Evolutionary conservation across 2,797 vertebrate genomes (phyloP).

Genomic region (Todus mexicanus): DNA sequence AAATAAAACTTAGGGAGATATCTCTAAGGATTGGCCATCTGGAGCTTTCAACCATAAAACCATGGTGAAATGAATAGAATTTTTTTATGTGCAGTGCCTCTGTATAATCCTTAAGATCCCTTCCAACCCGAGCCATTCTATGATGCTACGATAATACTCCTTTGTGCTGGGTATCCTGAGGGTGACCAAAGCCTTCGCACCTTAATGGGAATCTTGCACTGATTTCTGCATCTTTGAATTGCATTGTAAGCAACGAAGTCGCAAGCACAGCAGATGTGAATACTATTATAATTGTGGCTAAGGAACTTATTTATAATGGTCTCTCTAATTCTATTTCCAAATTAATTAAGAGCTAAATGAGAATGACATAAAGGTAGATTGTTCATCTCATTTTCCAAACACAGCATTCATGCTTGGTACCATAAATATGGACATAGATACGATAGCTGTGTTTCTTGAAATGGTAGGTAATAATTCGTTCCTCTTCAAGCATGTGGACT

Average conservation of each 20-base stretch:
- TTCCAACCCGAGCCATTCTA: background rate
- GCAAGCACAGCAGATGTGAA: background rate
- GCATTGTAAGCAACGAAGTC: background rate
- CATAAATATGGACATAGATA: background rate
- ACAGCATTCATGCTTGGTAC: background rate
- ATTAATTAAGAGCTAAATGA: background rate
- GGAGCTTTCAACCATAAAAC: background rate
- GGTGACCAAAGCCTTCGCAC: background rate
- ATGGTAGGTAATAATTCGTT: background rate
- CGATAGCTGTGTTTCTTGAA: background rate
- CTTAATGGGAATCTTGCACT: background rate
- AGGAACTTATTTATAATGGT: background rate
- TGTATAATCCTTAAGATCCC: background rate
- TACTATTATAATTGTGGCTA: background rate
- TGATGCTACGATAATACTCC: background rate
- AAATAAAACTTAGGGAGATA: background rate
- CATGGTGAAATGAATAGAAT: background rate
- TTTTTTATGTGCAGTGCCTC: background rate
- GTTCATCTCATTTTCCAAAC: background rate
- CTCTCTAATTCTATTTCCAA: background rate
- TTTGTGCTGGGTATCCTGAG: background rate
- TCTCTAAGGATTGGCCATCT: background rate
- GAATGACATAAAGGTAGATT: background rate
- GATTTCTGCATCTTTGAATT: background rate
- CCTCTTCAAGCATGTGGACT: background rate